Percentiles rank a stretch among this genome's conserved stretches.
Conservation (phyloP, 1,140 invertebrate species). For the Agrilus planipennis region DNA sequence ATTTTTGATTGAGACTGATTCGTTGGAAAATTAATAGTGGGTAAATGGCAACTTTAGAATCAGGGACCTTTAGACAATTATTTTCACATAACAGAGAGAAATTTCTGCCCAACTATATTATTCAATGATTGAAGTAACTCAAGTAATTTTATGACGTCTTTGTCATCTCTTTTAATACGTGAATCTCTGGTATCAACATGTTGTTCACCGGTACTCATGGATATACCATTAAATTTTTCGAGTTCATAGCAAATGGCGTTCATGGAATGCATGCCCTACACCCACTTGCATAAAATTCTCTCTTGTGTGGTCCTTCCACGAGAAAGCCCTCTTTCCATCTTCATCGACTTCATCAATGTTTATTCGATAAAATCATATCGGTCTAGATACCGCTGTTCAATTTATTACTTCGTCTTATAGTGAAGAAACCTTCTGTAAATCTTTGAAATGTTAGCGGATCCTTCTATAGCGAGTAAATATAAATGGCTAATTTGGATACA, state of each 20-base stretch:
- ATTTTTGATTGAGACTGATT: no score
- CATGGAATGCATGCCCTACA: neutral
- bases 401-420: no score
- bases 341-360: constrained; percentile 2
- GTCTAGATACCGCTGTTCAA: no score
- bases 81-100: no score
- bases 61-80: no score
- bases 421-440: constrained; percentile 23
- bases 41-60: no score
- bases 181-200: constrained; percentile 1
- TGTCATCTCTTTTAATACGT: neutral
- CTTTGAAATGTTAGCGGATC: neutral
- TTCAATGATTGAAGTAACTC: no score
- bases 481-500: constrained; percentile 27
- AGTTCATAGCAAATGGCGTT: neutral
- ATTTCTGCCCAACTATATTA: no score
- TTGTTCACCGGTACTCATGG: neutral
- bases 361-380: constrained; percentile 31
- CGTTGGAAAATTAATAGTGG: no score
- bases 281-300: neutral
- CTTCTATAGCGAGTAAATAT: constrained; percentile 17
- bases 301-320: constrained; percentile 1
- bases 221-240: neutral
- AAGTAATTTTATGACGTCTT: neutral
- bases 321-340: constrained; percentile 1